Percentiles rank a stretch among this genome's conserved stretches.
Conservation (phyloP, 2,888 invertebrate species). For the Cosmia trapezina region DNA sequence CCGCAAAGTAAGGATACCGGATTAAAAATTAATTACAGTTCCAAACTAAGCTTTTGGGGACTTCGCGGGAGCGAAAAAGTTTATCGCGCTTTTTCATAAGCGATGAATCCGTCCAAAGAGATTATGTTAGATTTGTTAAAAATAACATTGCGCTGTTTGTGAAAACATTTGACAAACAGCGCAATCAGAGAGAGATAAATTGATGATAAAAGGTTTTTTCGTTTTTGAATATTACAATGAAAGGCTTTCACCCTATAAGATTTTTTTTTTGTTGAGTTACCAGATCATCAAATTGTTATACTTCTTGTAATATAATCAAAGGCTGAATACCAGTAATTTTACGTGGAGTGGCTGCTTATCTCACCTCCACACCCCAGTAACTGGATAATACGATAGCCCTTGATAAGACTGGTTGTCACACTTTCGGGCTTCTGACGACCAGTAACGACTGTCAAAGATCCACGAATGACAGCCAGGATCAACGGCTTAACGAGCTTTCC, state of each 20-base stretch:
- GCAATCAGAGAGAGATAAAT: slow-evolving; percentile 31
- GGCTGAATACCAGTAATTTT: too few species aligned
- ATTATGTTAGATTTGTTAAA: slow-evolving; percentile 50
- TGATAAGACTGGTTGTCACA: too few species aligned
- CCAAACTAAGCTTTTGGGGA: slow-evolving; percentile 76
- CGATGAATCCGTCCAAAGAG: slow-evolving; percentile 58
- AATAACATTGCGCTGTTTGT: slow-evolving; percentile 51
- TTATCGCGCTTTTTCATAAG: slow-evolving; percentile 70
- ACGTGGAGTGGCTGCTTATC: too few species aligned
- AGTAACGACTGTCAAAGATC: too few species aligned
- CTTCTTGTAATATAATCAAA: too few species aligned
- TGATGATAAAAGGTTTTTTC: slow-evolving; percentile 19
- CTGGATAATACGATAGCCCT: too few species aligned
- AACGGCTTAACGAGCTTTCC: too few species aligned
- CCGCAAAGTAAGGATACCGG: slow-evolving; percentile 81
- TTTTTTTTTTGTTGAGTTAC: not conserved
- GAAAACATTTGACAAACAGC: slow-evolving; percentile 43
- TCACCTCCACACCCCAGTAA: too few species aligned
- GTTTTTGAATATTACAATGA: too few species aligned
- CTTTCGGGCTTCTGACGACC: too few species aligned
- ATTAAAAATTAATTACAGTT: slow-evolving; percentile 88
- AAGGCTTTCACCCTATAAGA: too few species aligned
- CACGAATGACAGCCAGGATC: too few species aligned
- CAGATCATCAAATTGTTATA: not conserved
- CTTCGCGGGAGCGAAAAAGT: slow-evolving; percentile 73